Conservation (phyloP, 2,888 invertebrate genomes). For the Leptinotarsa juncta region DNA sequence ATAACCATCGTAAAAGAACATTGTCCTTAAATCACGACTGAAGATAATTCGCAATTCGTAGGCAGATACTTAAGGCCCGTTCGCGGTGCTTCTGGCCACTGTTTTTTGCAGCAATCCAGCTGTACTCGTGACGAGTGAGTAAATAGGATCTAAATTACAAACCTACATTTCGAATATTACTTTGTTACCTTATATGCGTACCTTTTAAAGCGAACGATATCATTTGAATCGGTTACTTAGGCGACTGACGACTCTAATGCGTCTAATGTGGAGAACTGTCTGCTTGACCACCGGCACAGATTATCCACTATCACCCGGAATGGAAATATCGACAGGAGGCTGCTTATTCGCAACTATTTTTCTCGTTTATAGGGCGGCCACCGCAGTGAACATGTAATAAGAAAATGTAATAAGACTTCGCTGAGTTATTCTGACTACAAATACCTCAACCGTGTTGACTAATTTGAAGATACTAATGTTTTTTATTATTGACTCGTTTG, state of each 20-base stretch:
- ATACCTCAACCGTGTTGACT: slow-evolving; percentile 4
- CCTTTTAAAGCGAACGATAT: slow-evolving; percentile 52
- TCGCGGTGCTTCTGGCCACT: slow-evolving; percentile 46
- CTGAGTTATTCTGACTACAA: not conserved
- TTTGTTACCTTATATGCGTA: slow-evolving; percentile 50
- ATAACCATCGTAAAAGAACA: slow-evolving; percentile 46
- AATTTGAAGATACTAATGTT: slow-evolving; percentile 4
- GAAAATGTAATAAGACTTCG: slow-evolving; percentile 8
- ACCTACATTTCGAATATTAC: slow-evolving; percentile 57
- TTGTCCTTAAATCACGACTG: slow-evolving; percentile 49
- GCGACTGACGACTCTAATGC: slow-evolving; percentile 44
- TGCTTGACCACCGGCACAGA: slow-evolving; percentile 61
- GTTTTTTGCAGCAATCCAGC: slow-evolving; percentile 47
- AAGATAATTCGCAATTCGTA: slow-evolving; percentile 60
- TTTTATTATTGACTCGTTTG: not conserved
- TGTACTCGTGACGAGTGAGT: slow-evolving; percentile 54
- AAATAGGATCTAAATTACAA: slow-evolving; percentile 57
- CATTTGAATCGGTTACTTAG: slow-evolving; percentile 54
- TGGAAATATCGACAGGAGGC: slow-evolving; percentile 48
- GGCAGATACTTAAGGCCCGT: slow-evolving; percentile 49
- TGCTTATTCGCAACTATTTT: slow-evolving; percentile 37
- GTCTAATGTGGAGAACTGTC: slow-evolving; percentile 47
- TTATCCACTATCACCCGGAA: slow-evolving; percentile 60
- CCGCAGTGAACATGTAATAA: slow-evolving; percentile 23
- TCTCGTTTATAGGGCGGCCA: slow-evolving; percentile 38